phyloP scores from a whole-genome alignment of 2,797 vertebrate genomes.

The Lacerta bilineata region DNA sequence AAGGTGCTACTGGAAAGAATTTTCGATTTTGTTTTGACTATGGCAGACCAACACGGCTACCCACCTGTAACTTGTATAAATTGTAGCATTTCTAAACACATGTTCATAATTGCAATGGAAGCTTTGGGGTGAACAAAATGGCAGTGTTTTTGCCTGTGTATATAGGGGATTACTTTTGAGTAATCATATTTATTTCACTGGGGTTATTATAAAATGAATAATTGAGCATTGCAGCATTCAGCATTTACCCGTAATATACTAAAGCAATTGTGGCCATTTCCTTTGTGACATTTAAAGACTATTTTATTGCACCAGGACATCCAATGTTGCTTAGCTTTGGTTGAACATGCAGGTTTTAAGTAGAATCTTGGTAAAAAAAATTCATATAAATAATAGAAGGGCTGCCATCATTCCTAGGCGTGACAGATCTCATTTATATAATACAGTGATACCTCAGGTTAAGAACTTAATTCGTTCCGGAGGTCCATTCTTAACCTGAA shows the following conservation, averaged over 20 bases:
- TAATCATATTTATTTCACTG: conserved; percentile 33
- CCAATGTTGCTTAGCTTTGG: conserved; percentile 17
- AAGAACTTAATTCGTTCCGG: too few species aligned
- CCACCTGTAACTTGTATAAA: neutral
- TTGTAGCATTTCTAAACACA: conserved; percentile 19
- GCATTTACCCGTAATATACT: conserved; percentile 1
- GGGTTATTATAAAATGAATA: conserved; percentile 18
- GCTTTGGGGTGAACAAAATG: conserved; percentile 45
- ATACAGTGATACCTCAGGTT: too few species aligned
- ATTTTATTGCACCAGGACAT: conserved; percentile 25
- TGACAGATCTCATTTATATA: neutral
- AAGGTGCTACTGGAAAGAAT: too few species aligned
- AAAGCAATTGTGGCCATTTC: conserved; percentile 11
- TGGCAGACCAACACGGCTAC: too few species aligned
- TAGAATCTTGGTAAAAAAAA: conserved; percentile 10
- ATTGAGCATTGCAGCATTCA: neutral
- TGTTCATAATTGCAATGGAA: conserved; percentile 26
- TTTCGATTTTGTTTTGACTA: too few species aligned
- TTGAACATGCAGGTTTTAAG: conserved; percentile 4
- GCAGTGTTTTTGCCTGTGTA: neutral
- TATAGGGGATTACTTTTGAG: neutral
- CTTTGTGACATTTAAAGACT: conserved; percentile 18
- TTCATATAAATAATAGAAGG: conserved; percentile 6
- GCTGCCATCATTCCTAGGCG: neutral
- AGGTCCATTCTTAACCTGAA: too few species aligned